Evolutionary conservation across 2,888 invertebrate genomes (phyloP), one percentile per base, ranked within the genome.

Genomic region (Rhagophthalmus giganteus): DNA sequence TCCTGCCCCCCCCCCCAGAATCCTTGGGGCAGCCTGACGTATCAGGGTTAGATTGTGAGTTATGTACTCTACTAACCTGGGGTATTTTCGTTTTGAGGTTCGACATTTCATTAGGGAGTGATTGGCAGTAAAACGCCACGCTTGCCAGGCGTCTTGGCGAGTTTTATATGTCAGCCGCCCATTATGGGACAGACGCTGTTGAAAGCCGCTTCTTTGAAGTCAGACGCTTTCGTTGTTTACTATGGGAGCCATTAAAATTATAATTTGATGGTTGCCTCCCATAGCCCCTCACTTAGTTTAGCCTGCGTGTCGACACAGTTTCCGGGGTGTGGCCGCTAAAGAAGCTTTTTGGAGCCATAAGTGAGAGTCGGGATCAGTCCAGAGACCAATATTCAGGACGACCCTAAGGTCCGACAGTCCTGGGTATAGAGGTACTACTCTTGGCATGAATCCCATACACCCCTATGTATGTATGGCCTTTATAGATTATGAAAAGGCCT

Each of bases 251-350:
- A n/a, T 7, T 7, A 27, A n/a, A n/a, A n/a, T n/a, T n/a, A 3
- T 10, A 9, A 27, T n/a, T n/a, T n/a, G n/a, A n/a, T n/a, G n/a
- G n/a, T n/a, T n/a, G n/a, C n/a, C n/a, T n/a, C n/a, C n/a, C n/a
- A n/a, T n/a, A n/a, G n/a, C n/a, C n/a, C n/a, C n/a, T n/a, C n/a
- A n/a, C n/a, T n/a, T n/a, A n/a, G 27, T 27, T 27, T 27, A 10
- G 27, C 27, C 27, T 27, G 27, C 27, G 10, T n/a, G 27, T 27
- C 27, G n/a, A n/a, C n/a, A n/a, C n/a, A n/a, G n/a, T n/a, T n/a
- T n/a, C n/a, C n/a, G n/a, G n/a, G n/a, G n/a, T 9, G 10, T 27
- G 27, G n/a, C n/a, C n/a, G n/a, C n/a, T n/a, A n/a, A n/a, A n/a
- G n/a, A n/a, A n/a, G n/a, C n/a, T n/a, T n/a, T n/a, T n/a, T n/a